Base-by-base conservation (phyloP, 2,113 vertebrate genomes). In the Orientallactaga bullata region DNA sequence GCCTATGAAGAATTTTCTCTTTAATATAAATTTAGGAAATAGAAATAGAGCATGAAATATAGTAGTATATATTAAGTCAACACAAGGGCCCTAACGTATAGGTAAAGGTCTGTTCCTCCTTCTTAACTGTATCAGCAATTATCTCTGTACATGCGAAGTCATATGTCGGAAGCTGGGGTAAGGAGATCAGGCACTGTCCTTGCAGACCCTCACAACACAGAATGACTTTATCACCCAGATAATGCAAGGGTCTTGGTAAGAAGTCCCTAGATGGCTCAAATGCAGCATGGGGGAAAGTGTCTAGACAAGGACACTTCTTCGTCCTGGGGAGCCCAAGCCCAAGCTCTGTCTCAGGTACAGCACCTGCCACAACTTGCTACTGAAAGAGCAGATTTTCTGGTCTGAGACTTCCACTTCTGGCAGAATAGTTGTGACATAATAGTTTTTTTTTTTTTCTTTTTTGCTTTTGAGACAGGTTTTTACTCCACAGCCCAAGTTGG, bases 41-140 rank as follows among this genome's bases (percentile, higher is more conserved):
- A 63, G 37, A 92, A 96, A 93, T 9, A 90, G 13, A 94, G 24
- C n/a, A 91, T 17, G 90, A 26, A 82, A 94, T 47, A 73, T 20
- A 93, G 16, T 26, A 55, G 35, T 35, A 72, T 66, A 68, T 93
- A 93, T 78, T 63, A 86, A 93, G 63, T 39, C 73, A 84, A 80
- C n/a, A 84, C 7, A 84, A 17, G 37, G n/a, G 12, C 23, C 37
- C 37, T 39, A 23, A 37, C 58, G 12, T 35, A 71, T 3, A 80
- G 32, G 60, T 7, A 39, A 42, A 88, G n/a, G 7, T 2, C 3
- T 76, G 13, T n/a, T 51, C 60, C 28, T 63, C 39, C 88, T 71
- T 81, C 42, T 71, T 68, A 80, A 0, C 32, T 28, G 7, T 32
- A n/a, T 58, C 85, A 77, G 39, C 42, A 86, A 55, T 39, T 83